Base-by-base conservation (phyloP, 2,797 vertebrate genomes). In the Carduelis carduelis region DNA sequence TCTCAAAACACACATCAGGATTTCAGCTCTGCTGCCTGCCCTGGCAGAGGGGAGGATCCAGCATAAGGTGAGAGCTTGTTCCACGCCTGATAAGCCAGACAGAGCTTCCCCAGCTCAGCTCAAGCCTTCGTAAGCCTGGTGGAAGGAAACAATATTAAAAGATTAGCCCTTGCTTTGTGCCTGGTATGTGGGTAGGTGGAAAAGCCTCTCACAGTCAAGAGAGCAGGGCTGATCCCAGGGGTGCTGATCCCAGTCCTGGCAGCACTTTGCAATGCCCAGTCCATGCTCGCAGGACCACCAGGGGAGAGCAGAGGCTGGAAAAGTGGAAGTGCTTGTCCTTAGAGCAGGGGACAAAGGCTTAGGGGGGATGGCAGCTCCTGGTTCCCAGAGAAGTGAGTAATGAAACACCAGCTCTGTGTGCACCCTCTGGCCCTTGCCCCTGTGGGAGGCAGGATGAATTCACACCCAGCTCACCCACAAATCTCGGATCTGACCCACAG, bases 141-240 rank as follows among this genome's bases (percentile, higher is more conserved):
- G 26, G 41, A 85, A 74, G 52, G 52, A 72, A 91, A 68, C 16
- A 15, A 4, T 6, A 53, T 52, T 12, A 83, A n/a, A 79, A 60
- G 64, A 91, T 78, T 16, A 91, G 90, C 68, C 64, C 82, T 50
- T 13, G n/a, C 75, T 68, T 50, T 71, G 59, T 6, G 24, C 24
- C 23, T 9, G 22, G 19, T 9, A 16, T 0, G 0, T 1, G 1
- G 80, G 19, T 8, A 16, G 0, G 0, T 1, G 1, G 83, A 44
- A 84, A 65, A 83, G 56, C 79, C 22, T 28, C 69, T 63, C 37
- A 20, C 3, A 1, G 2, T 7, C 17, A 44, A 43, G n/a, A 70
- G 53, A 41, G 66, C 59, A 16, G 50, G 1, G 2, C 4, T 43
- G 46, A 75, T 12, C 28, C 27, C 28, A 47, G 37, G 26, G 24